These are phyloP conservation scores for Eclectus roratus DNA, from an alignment of 2,113 vertebrate species.

Conservation along the genomic window DNA sequence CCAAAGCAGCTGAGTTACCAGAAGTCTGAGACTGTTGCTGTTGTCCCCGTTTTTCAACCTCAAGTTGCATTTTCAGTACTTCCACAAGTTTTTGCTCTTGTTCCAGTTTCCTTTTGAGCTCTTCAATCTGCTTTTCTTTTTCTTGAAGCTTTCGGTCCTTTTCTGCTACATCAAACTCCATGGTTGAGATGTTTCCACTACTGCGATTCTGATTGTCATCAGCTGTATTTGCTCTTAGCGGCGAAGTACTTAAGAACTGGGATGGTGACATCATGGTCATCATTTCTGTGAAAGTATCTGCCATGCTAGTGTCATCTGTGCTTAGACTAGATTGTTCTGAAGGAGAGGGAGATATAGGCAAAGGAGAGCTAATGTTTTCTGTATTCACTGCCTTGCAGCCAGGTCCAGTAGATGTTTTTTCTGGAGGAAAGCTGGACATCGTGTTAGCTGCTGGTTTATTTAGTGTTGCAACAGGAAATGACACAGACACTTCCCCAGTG, in stretches of 20 bases:
- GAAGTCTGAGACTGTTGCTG: slow-evolving; percentile 55
- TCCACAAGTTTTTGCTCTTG: slow-evolving; percentile 96
- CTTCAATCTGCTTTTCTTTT: slow-evolving; percentile 95
- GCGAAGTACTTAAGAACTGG: slow-evolving; percentile 71
- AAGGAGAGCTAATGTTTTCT: slow-evolving; percentile 77
- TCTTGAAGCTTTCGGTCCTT: slow-evolving; percentile 92
- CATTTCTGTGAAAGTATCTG: slow-evolving; percentile 77
- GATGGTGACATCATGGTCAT: slow-evolving; percentile 72
- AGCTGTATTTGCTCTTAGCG: slow-evolving; percentile 32
- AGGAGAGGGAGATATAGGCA: slow-evolving; percentile 84
- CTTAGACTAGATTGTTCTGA: slow-evolving; percentile 81
- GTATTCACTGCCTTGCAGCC: slow-evolving; percentile 33
- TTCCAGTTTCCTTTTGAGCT: slow-evolving; percentile 93
- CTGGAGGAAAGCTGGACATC: slow-evolving; percentile 56
- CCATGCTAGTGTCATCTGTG: slow-evolving; percentile 76
- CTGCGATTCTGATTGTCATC: slow-evolving; percentile 71
- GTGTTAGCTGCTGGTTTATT: slow-evolving; percentile 56
- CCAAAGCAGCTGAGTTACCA: slow-evolving; percentile 17
- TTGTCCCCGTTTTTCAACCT: slow-evolving; percentile 90
- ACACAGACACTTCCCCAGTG: slow-evolving; percentile 62
- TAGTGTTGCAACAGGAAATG: slow-evolving; percentile 65
- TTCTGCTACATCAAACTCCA: slow-evolving; percentile 76
- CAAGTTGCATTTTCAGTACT: slow-evolving; percentile 94
- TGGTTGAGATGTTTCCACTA: slow-evolving; percentile 46
- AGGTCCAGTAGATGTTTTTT: slow-evolving; percentile 50